phyloP scores from a whole-genome alignment of 2,888 invertebrate species.

The Sycophila texana region DNA sequence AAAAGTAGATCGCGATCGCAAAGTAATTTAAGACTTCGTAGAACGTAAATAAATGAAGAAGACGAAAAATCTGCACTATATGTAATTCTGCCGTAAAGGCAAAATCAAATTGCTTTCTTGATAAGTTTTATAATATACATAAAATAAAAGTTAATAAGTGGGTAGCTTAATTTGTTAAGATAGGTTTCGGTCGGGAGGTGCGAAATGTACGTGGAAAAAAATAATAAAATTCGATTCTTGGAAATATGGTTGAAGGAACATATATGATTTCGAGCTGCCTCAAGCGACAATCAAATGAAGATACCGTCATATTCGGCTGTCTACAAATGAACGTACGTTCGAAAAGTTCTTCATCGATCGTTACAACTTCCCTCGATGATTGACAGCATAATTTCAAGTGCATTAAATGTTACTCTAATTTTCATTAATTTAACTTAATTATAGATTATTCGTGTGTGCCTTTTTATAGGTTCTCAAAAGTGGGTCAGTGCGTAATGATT shows the following conservation, averaged over 20 bases:
- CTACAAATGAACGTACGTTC: neutral
- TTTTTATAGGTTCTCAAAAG: too few species aligned
- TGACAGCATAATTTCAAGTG: slow-evolving; percentile 21
- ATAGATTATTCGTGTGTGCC: too few species aligned
- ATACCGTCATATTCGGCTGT: slow-evolving; percentile 38
- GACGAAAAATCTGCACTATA: too few species aligned
- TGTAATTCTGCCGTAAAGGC: too few species aligned
- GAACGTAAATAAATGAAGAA: too few species aligned
- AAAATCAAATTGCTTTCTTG: too few species aligned
- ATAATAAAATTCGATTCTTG: neutral
- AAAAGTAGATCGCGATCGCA: too few species aligned
- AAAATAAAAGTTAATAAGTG: too few species aligned
- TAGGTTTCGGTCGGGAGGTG: neutral
- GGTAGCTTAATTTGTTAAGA: slow-evolving; percentile 30
- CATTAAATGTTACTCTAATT: too few species aligned
- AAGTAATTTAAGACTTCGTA: too few species aligned
- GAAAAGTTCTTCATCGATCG: neutral
- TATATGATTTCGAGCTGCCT: slow-evolving; percentile 27
- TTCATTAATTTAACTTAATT: too few species aligned
- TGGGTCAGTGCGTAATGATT: neutral
- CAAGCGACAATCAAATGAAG: slow-evolving; percentile 32
- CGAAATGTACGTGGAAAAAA: slow-evolving; percentile 12
- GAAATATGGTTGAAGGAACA: slow-evolving; percentile 29
- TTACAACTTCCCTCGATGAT: neutral
- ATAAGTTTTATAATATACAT: too few species aligned